phyloP scores from a whole-genome alignment of 2,797 vertebrate genomes.

The Syncerus caffer region DNA sequence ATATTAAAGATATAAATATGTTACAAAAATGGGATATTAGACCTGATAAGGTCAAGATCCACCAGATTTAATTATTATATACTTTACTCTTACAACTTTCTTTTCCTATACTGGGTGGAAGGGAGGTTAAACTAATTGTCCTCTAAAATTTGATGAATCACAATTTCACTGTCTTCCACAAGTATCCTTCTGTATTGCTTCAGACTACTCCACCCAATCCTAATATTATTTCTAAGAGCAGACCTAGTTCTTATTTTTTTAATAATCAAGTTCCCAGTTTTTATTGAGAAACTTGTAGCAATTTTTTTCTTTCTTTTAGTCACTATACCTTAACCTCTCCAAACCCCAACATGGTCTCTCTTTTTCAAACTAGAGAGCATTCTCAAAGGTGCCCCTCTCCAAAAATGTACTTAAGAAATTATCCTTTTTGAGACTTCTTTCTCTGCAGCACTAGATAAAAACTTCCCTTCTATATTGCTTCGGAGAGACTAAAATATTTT shows the following conservation, averaged over 20 bases:
- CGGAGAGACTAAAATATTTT: not conserved
- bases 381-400: not conserved
- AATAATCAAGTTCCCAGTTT: not conserved
- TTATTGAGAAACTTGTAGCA: not conserved
- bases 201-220: not conserved
- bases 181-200: not conserved
- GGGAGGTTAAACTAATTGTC: not conserved
- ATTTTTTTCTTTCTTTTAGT: not conserved
- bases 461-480: not conserved
- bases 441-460: not conserved
- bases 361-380: not conserved
- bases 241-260: not conserved
- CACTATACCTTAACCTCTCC: not conserved
- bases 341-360: not conserved
- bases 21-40: not conserved
- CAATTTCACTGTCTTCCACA: not conserved
- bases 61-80: not conserved
- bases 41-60: not conserved
- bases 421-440: not conserved
- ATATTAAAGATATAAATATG: not conserved
- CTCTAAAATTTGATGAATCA: not conserved
- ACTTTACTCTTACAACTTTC: not conserved
- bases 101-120: not conserved
- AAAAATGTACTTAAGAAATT: not conserved
- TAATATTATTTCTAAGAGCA: not conserved